Evolutionary conservation across 2,113 vertebrate species (phyloP).

Genomic region (Equus przewalskii): DNA sequence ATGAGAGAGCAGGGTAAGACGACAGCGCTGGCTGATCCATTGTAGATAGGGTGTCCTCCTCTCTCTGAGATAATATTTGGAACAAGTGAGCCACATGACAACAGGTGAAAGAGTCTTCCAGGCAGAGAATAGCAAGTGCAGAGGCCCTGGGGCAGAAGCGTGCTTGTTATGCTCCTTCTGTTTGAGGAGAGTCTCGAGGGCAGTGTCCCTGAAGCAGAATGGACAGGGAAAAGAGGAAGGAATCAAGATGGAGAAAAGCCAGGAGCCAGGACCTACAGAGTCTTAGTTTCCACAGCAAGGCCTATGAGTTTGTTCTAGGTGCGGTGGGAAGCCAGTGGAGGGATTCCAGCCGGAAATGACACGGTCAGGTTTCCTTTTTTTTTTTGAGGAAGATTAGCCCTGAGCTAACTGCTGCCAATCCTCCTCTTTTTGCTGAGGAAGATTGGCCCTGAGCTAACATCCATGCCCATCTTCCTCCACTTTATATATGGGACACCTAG

Average conservation of each 20-base stretch:
- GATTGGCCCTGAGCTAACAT: too few species aligned
- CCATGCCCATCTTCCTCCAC: too few species aligned
- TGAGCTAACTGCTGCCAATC: too few species aligned
- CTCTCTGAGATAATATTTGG: neutral
- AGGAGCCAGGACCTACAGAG: neutral
- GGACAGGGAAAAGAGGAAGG: neutral
- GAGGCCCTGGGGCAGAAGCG: neutral
- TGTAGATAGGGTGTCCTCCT: neutral
- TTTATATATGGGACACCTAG: too few species aligned
- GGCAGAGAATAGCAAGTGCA: neutral
- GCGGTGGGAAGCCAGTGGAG: neutral
- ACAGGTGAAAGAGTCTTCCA: neutral
- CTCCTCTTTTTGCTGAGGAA: too few species aligned
- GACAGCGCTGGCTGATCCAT: neutral
- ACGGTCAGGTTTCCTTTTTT: neutral
- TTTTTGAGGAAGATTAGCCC: too few species aligned
- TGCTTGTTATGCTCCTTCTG: neutral
- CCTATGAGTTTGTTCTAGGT: neutral
- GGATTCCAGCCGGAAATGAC: neutral
- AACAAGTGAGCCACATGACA: neutral
- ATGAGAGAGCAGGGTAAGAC: neutral
- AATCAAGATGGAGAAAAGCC: neutral
- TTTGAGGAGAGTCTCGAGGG: neutral
- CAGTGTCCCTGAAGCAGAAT: neutral
- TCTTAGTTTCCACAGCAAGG: neutral